Percentiles rank a stretch among this genome's conserved stretches.
Evolutionary conservation across 2,888 invertebrate species (phyloP).

Genomic region (Ennomos erosarius): DNA sequence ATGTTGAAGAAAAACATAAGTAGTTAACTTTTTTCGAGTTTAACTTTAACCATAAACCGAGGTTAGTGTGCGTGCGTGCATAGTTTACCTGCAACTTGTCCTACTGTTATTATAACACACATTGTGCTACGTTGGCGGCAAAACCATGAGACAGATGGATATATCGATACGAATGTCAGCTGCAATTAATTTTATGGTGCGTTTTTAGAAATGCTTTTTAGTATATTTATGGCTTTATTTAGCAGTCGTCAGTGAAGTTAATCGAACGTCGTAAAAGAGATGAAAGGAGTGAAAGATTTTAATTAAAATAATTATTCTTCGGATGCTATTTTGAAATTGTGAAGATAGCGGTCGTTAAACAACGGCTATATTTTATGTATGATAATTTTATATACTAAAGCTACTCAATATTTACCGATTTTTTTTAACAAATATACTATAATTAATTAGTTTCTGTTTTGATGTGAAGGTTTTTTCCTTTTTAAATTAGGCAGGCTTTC

Average conservation of each 20-base stretch:
- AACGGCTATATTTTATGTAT: too few species aligned
- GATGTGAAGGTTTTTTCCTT: too few species aligned
- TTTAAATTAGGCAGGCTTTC: too few species aligned
- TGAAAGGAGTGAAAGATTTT: conserved; percentile 27
- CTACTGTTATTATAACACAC: conserved; percentile 8
- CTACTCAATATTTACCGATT: too few species aligned
- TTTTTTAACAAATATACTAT: too few species aligned
- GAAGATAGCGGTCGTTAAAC: too few species aligned
- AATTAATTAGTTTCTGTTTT: too few species aligned
- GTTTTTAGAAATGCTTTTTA: conserved; percentile 45
- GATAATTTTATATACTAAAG: too few species aligned
- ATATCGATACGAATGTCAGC: conserved; percentile 64
- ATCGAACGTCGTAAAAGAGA: conserved; percentile 27
- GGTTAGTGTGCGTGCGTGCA: not conserved
- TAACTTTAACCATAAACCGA: too few species aligned
- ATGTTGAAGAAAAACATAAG: too few species aligned
- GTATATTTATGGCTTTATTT: conserved; percentile 33
- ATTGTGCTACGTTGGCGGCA: conserved; percentile 36
- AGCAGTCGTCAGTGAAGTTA: conserved; percentile 25
- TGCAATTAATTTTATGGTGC: conserved; percentile 54
- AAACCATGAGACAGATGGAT: conserved; percentile 55
- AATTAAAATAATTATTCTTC: conserved; percentile 20
- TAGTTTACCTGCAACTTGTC: not conserved
- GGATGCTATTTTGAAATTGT: conserved; percentile 21
- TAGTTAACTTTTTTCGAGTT: too few species aligned